phyloP scores from a whole-genome alignment of 1,140 invertebrate genomes.

The Pectinophora gossypiella region DNA sequence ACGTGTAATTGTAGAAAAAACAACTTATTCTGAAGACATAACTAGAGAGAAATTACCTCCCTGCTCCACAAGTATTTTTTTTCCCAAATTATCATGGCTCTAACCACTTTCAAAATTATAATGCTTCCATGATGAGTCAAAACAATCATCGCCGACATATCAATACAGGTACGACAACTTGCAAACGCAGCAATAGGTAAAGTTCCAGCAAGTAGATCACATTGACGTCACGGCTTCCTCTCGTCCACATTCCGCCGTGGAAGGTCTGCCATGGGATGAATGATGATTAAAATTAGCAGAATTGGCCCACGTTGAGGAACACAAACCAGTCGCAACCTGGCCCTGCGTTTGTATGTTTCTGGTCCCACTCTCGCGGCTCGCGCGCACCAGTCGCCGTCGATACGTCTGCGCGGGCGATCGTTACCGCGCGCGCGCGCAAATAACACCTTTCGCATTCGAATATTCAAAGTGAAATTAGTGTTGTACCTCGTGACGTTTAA shows the following conservation, averaged over 20 bases:
- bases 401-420: conserved; percentile 28
- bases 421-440: conserved; percentile 35
- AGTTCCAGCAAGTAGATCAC: not conserved
- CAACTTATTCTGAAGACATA: no score
- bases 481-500: conserved; percentile 23
- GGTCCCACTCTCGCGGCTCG: conserved; percentile 32
- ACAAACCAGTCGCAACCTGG: conserved; percentile 14
- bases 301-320: not conserved
- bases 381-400: conserved; percentile 45
- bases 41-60: no score
- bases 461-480: conserved; percentile 33
- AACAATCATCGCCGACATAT: no score
- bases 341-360: conserved; percentile 30
- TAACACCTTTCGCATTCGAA: conserved; percentile 27
- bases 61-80: no score
- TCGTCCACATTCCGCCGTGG: not conserved
- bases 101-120: no score
- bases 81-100: no score
- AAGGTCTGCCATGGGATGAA: not conserved
- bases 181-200: no score
- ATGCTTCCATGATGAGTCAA: no score
- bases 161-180: no score
- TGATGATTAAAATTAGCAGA: conserved; percentile 1
- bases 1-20: no score
- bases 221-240: not conserved